Evolutionary conservation across 2,888 invertebrate genomes (phyloP), one percentile per base, ranked within the genome.

Genomic region (Tiphia femorata): DNA sequence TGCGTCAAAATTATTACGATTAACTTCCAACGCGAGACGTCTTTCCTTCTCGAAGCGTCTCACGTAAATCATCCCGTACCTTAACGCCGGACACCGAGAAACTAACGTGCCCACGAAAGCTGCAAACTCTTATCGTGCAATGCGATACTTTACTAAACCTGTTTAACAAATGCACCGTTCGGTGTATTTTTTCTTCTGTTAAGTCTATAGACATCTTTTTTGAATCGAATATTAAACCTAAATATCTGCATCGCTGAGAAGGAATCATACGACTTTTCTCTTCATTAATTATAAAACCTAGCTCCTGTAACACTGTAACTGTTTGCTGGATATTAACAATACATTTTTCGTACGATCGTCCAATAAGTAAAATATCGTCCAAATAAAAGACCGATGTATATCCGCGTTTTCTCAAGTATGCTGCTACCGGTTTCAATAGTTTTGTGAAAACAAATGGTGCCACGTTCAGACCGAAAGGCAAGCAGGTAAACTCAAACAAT

Each of bases 221-320:
- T n/a, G n/a, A n/a, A n/a, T n/a, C n/a, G n/a, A n/a, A n/a, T 10
- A 64, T 38, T 14, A 61, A 55, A n/a, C 61, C 56, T 38, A 56
- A 21, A 23, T 52, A 61, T 30, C 50, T 38, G 38, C 57, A 56
- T 7, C 2, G 2, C 10, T 33, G 23, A 4, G 12, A 10, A 5
- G 52, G 46, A 1, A 8, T 1, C 10, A 16, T 20, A 3, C 33
- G 21, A 19, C 41, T 41, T 46, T 52, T 52, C 14, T 58, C 30
- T 4, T 21, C 42, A 25, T 53, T 49, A 21, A 54, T 46, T 23
- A 58, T 41, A n/a, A 54, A 50, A 35, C 54, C 54, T 23, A 47
- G 16, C 2, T 8, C 0, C 35, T 44, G 30, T 21, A 56, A 25
- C 20, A 50, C 2, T 21, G 50, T 3, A 17, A 40, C 33, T 4